These are phyloP conservation scores for Carcharodon carcharias DNA, from an alignment of 2,797 vertebrate genomes.

Conservation along the genomic window DNA sequence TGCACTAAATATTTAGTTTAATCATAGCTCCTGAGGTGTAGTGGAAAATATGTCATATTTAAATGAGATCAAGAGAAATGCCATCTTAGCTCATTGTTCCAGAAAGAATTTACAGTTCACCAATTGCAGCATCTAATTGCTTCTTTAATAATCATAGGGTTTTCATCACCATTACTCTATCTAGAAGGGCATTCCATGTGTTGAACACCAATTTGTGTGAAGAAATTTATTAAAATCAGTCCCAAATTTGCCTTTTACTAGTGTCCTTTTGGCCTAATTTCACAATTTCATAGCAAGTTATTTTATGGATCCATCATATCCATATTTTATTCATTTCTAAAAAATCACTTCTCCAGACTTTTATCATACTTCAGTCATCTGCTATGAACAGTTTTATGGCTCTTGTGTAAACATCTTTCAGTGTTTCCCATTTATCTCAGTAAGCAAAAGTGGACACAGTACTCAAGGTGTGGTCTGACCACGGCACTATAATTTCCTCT, in stretches of 20 bases:
- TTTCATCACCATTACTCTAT: not conserved
- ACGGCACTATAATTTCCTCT: not conserved
- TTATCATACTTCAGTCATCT: not conserved
- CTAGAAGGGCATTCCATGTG: not conserved
- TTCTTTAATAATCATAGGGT: not conserved
- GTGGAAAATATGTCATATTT: not conserved
- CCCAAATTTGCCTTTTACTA: not conserved
- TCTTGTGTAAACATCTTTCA: not conserved
- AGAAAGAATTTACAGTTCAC: not conserved
- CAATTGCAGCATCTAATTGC: not conserved
- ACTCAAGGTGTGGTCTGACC: not conserved
- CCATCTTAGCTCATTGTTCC: not conserved
- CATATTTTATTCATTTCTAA: not conserved
- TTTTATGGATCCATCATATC: not conserved
- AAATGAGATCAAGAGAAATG: not conserved
- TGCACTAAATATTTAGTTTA: not conserved
- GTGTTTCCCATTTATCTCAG: not conserved
- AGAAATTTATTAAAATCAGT: not conserved
- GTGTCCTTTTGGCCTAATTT: not conserved
- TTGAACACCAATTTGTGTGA: not conserved
- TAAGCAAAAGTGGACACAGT: not conserved
- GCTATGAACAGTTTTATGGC: not conserved
- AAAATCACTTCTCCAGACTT: not conserved
- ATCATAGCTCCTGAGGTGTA: not conserved
- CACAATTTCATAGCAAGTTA: not conserved